Base-by-base conservation (phyloP, 53 echinoderm and acorn worm genomes). In the Echinarachnius parma region DNA sequence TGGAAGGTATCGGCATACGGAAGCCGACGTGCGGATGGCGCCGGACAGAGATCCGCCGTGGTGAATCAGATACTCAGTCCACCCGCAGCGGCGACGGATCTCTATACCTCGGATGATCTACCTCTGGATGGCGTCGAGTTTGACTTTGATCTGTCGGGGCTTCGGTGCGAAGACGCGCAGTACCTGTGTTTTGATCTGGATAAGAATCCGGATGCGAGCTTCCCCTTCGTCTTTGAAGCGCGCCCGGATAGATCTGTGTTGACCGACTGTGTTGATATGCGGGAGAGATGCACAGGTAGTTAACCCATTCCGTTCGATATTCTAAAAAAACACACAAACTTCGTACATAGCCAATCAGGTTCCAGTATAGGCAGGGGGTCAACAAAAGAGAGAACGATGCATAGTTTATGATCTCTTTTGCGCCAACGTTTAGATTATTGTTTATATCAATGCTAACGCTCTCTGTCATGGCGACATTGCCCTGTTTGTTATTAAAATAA, bases 251-350 rank as follows among this genome's bases (percentile, higher is more conserved):
- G 79, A 28, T 78, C 80, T 13, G 77, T 58, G 3, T 69, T 77
- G 28, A 77, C 77, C 50, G 57, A 46, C 36, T 87, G 87, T 64
- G 76, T 75, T 57, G 75, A 87, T 60, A 74, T 87, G 25, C 53
- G 67, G 35, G 87, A 87, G 28, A 72, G 83, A 34, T 87, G 87
- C 78, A 72, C 78, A 75, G 87, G 83, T 82, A 53, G 56, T n/a
- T n/a, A n/a, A n/a, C n/a, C n/a, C n/a, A n/a, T n/a, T n/a, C n/a
- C n/a, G n/a, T n/a, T n/a, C n/a, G n/a, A n/a, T n/a, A n/a, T n/a
- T n/a, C n/a, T n/a, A n/a, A n/a, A n/a, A n/a, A n/a, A n/a, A n/a
- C n/a, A n/a, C n/a, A n/a, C n/a, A n/a, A n/a, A n/a, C n/a, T n/a
- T n/a, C n/a, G n/a, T n/a, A n/a, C n/a, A n/a, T n/a, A n/a, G n/a